Evolutionary conservation across 2,888 invertebrate species (phyloP).

Genomic region (Eumerus sabulonum): DNA sequence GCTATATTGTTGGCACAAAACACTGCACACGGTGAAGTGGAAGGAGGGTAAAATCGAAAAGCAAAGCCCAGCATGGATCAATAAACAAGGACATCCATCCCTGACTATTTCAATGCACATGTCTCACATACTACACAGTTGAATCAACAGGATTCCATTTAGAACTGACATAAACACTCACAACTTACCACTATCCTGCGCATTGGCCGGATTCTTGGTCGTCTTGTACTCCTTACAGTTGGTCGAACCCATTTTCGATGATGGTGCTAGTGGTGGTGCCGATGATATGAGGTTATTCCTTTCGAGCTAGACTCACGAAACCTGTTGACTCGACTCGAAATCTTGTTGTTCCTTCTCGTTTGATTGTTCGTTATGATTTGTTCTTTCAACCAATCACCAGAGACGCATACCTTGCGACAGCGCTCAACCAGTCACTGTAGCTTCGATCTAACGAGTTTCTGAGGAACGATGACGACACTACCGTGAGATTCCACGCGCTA

Average conservation of each 20-base stretch:
- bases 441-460: slow-evolving; percentile 18
- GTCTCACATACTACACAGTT: not conserved
- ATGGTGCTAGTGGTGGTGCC: not conserved
- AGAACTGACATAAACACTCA: slow-evolving; percentile 3
- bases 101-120: slow-evolving; percentile 33
- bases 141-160: slow-evolving; percentile 20
- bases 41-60: no score
- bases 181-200: slow-evolving; percentile 64
- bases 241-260: slow-evolving; percentile 74
- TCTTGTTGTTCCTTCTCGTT: not conserved
- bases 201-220: slow-evolving; percentile 61
- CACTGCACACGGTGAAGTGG: not conserved
- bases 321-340: slow-evolving; percentile 39
- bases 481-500: slow-evolving; percentile 31
- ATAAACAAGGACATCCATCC: slow-evolving; percentile 35
- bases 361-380: slow-evolving; percentile 1
- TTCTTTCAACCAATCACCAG: slow-evolving; percentile 20
- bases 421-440: slow-evolving; percentile 19
- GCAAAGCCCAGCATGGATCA: slow-evolving; percentile 13
- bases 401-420: slow-evolving; percentile 36
- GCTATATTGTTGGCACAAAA: not conserved
- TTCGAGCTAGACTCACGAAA: slow-evolving; percentile 17
- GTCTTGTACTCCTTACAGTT: slow-evolving; percentile 77
- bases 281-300: not conserved
- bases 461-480: slow-evolving; percentile 47